Conservation (phyloP, 2,113 vertebrate species). For the Plecturocebus donacophilus region DNA sequence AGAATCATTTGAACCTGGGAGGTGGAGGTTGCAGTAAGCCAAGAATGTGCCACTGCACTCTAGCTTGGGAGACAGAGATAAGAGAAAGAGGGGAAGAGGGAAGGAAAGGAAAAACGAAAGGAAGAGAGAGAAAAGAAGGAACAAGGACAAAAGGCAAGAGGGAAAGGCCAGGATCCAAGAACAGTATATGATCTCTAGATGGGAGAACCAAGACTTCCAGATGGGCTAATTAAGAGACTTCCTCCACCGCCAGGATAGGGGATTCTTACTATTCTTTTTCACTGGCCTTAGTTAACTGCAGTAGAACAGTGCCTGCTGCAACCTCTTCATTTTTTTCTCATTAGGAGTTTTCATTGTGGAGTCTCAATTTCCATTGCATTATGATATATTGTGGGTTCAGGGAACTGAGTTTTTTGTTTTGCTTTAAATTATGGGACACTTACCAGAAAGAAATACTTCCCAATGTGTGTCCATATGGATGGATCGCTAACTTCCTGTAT, state of each 20-base stretch:
- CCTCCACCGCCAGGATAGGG: background rate
- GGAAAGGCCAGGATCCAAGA: background rate
- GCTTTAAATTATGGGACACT: background rate
- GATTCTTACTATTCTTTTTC: background rate
- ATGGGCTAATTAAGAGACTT: background rate
- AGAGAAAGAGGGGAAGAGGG: no score
- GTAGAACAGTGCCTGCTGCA: background rate
- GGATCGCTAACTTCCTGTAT: no score
- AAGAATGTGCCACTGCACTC: no score
- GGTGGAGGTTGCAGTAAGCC: no score
- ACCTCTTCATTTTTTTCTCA: background rate
- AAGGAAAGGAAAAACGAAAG: no score
- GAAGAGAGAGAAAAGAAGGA: no score
- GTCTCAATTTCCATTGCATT: no score
- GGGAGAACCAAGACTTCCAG: background rate
- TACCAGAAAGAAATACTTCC: background rate
- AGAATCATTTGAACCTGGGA: no score
- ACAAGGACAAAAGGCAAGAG: background rate
- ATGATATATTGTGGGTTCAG: background rate
- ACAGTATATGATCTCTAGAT: no score
- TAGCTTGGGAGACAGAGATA: no score
- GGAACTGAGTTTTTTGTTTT: background rate
- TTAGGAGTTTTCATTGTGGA: background rate
- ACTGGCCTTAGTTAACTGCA: background rate
- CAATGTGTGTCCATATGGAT: no score